phyloP scores from a whole-genome alignment of 2,888 invertebrate species.

The Rhamnusium bicolor region DNA sequence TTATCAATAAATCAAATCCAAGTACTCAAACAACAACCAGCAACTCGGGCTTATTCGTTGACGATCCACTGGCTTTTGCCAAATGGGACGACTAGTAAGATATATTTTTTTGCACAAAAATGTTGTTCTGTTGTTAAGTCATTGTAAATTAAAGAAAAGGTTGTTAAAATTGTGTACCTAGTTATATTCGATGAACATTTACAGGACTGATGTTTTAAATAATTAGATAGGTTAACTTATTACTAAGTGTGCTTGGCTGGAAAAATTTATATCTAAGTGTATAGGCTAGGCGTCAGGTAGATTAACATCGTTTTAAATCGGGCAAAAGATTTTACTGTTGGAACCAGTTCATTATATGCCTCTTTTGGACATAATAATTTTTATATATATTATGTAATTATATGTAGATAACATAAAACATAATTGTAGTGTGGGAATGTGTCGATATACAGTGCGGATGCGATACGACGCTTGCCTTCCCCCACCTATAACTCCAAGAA shows the following conservation, averaged over 20 bases:
- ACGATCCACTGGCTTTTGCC: slow-evolving; percentile 62
- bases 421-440: no score
- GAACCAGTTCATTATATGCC: no score
- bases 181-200: slow-evolving; percentile 43
- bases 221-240: slow-evolving; percentile 43
- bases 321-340: no score
- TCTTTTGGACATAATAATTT: no score
- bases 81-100: slow-evolving; percentile 61
- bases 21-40: slow-evolving; percentile 50
- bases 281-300: no score
- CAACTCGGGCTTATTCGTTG: slow-evolving; percentile 57
- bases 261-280: no score
- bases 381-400: no score
- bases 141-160: slow-evolving; percentile 50
- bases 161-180: slow-evolving; percentile 51
- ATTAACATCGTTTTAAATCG: no score
- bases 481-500: no score
- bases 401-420: no score
- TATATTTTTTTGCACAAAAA: slow-evolving; percentile 9
- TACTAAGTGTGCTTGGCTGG: slow-evolving; percentile 25
- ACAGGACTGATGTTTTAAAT: slow-evolving; percentile 49
- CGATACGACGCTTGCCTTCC: no score
- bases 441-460: no score
- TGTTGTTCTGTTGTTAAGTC: slow-evolving; percentile 49
- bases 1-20: slow-evolving; percentile 62